Evolutionary conservation across 2,888 invertebrate genomes (phyloP).

Genomic region (Parthenolecanium corni): DNA sequence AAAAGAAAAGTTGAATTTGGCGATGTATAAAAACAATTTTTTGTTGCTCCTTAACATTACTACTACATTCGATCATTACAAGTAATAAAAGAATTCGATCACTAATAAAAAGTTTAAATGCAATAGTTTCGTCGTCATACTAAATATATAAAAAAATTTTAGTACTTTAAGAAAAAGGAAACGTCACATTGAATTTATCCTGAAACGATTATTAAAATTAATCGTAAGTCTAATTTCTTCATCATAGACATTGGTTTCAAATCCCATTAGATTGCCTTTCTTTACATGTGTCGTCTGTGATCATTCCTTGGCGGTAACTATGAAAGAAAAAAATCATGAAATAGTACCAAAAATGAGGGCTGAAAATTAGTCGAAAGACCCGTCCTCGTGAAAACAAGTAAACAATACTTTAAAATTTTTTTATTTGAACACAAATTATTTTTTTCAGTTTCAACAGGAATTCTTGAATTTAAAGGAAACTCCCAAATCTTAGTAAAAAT

Average conservation of each 20-base stretch:
- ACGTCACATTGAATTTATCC: not conserved
- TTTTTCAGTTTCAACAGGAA: conserved; percentile 16
- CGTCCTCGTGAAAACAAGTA: conserved; percentile 15
- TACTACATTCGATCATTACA: not conserved
- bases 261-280: not conserved
- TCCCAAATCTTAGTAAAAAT: conserved; percentile 12
- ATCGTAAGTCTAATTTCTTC: conserved; percentile 2
- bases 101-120: conserved; percentile 17
- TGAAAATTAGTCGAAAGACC: conserved; percentile 1
- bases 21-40: not conserved
- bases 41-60: too few relatives aligned
- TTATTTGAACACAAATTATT: not conserved
- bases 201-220: too few relatives aligned
- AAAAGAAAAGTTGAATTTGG: not conserved
- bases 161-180: conserved; percentile 10
- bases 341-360: not conserved
- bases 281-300: conserved; percentile 17
- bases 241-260: not conserved
- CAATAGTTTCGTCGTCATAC: conserved; percentile 14
- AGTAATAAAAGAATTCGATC: conserved; percentile 15
- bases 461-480: conserved; percentile 21
- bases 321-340: conserved; percentile 1
- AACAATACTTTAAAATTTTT: not conserved
- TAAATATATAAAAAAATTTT: conserved; percentile 11
- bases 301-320: conserved; percentile 23